A percentile compares a stretch with the other conserved stretches of the same genome.
These are phyloP conservation scores for Aleiodes testaceus DNA, from an alignment of 2,888 invertebrate genomes.

Conservation along the genomic window DNA sequence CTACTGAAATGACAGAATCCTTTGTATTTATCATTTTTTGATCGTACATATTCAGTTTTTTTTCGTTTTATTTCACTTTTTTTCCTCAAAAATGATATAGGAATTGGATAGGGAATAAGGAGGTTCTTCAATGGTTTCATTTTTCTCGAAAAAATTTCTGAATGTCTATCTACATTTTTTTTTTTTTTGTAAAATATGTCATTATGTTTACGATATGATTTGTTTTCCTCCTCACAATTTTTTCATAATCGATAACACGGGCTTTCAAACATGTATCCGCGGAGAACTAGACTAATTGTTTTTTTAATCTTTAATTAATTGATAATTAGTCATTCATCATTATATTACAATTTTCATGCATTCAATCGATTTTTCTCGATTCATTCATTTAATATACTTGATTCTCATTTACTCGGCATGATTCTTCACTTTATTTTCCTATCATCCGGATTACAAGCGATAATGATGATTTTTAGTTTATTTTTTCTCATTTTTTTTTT, in stretches of 20 bases:
- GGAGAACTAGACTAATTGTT: slow-evolving; percentile 46
- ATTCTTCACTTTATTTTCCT: slow-evolving; percentile 51
- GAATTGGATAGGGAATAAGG: slow-evolving; percentile 47
- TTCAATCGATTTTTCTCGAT: slow-evolving; percentile 28
- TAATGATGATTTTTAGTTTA: slow-evolving; percentile 36
- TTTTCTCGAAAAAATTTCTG: slow-evolving; percentile 57
- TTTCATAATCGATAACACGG: slow-evolving; percentile 54
- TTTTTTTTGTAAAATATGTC: slow-evolving; percentile 68
- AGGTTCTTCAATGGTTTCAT: slow-evolving; percentile 38
- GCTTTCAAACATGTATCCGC: slow-evolving; percentile 45
- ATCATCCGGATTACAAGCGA: slow-evolving; percentile 63
- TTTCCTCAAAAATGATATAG: slow-evolving; percentile 39
- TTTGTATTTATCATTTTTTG: slow-evolving; percentile 51
- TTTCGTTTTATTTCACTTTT: slow-evolving; percentile 30
- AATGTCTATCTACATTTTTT: slow-evolving; percentile 71
- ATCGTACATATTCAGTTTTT: slow-evolving; percentile 52
- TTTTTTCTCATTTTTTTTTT: background rate
- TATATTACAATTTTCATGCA: slow-evolving; percentile 29
- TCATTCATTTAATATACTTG: slow-evolving; percentile 24
- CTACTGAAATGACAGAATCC: slow-evolving; percentile 64
- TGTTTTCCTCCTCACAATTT: slow-evolving; percentile 52
- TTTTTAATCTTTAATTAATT: slow-evolving; percentile 41
- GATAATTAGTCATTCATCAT: background rate
- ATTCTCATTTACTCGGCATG: slow-evolving; percentile 16
- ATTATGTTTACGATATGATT: slow-evolving; percentile 72